These are phyloP conservation scores for Zonitis immaculata DNA, from an alignment of 2,888 invertebrate genomes.

Conservation along the genomic window DNA sequence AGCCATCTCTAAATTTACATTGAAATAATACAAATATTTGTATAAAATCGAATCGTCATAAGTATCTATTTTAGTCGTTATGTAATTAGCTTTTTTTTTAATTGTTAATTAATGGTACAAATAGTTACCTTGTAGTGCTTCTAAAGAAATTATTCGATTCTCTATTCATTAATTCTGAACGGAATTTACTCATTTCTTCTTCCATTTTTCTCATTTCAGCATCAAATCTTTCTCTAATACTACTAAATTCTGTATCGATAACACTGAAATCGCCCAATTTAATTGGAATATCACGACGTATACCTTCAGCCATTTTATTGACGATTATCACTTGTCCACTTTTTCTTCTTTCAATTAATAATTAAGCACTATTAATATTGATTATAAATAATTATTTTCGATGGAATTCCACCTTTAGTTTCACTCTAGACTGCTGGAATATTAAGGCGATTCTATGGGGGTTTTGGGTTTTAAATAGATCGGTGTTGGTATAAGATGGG, in stretches of 20 bases:
- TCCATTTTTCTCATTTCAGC: slow-evolving; percentile 98
- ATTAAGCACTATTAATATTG: slow-evolving; percentile 9
- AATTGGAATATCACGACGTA: slow-evolving; percentile 82
- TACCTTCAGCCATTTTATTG: slow-evolving; percentile 72
- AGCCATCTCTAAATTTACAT: too few relatives aligned
- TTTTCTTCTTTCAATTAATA: too few relatives aligned
- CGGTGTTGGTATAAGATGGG: slow-evolving; percentile 20
- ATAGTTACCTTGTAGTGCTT: slow-evolving; percentile 74
- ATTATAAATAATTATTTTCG: slow-evolving; percentile 1
- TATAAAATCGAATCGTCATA: background rate
- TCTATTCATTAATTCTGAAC: slow-evolving; percentile 87
- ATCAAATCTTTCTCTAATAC: slow-evolving; percentile 92
- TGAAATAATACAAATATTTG: background rate
- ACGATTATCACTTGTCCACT: too few relatives aligned
- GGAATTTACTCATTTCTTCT: slow-evolving; percentile 95
- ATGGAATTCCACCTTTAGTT: background rate
- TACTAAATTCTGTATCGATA: slow-evolving; percentile 94
- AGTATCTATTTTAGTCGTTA: background rate
- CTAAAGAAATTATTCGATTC: slow-evolving; percentile 90
- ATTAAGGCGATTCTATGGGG: slow-evolving; percentile 15
- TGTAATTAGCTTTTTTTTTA: background rate
- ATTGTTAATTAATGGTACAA: too few relatives aligned
- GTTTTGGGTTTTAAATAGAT: slow-evolving; percentile 43
- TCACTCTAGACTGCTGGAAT: background rate
- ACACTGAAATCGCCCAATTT: slow-evolving; percentile 92